Percentiles rank a stretch among this genome's conserved stretches.
Conservation (phyloP, 2,888 invertebrate genomes). For the Keiferia lycopersicella region DNA sequence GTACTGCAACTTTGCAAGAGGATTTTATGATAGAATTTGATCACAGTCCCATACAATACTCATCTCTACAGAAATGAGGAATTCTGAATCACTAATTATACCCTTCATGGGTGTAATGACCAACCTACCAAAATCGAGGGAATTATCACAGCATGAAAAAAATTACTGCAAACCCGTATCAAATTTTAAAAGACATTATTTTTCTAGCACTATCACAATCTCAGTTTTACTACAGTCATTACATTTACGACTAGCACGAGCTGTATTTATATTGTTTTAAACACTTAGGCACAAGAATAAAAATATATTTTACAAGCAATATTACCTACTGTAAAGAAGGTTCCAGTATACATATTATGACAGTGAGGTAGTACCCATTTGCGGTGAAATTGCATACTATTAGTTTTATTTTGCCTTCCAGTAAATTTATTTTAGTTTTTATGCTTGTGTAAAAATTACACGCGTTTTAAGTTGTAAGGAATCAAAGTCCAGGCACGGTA, state of each 20-base stretch:
- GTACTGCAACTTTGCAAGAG: too few species aligned
- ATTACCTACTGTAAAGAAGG: not conserved
- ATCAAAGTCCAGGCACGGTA: too few species aligned
- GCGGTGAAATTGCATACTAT: not conserved
- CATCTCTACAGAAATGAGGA: too few species aligned
- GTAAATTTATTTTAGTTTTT: not conserved
- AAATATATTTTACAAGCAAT: not conserved
- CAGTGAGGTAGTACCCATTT: not conserved
- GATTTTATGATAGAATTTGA: too few species aligned
- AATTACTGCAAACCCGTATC: too few species aligned
- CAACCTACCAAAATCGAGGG: too few species aligned
- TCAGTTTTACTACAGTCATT: not conserved
- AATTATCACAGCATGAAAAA: too few species aligned
- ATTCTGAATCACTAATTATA: too few species aligned
- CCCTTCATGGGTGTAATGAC: too few species aligned
- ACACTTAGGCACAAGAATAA: not conserved
- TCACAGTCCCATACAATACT: too few species aligned
- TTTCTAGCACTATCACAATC: not conserved
- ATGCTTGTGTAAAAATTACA: not conserved
- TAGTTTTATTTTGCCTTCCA: not conserved
- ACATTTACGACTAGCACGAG: not conserved
- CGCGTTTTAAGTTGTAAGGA: too few species aligned
- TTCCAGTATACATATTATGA: not conserved
- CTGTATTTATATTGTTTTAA: not conserved
- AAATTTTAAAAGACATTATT: too few species aligned